A percentile compares a stretch with the other conserved stretches of the same genome.
These are phyloP conservation scores for Sinopyrophorus schimmeli DNA, from an alignment of 2,888 invertebrate species.

Conservation along the genomic window DNA sequence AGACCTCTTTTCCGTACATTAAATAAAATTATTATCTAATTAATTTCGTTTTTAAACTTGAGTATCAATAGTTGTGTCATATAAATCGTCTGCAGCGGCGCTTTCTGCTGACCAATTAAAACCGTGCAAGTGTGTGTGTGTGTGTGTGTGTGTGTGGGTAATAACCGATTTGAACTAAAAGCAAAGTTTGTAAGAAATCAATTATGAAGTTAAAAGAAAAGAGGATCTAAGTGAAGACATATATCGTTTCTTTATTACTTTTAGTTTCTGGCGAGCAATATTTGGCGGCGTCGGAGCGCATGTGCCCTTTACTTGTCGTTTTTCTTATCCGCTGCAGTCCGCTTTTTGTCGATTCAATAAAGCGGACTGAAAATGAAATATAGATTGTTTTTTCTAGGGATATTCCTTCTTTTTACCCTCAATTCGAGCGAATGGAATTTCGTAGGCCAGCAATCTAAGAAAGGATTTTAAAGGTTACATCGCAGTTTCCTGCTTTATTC, in stretches of 20 bases:
- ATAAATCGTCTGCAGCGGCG: no score
- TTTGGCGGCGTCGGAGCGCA: slow-evolving; percentile 27
- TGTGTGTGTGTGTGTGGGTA: no score
- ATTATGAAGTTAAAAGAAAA: slow-evolving; percentile 28
- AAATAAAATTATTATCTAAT: no score
- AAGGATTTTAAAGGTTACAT: slow-evolving; percentile 44
- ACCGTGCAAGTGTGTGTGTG: no score
- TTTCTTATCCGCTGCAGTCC: slow-evolving; percentile 37
- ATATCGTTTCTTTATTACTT: slow-evolving; percentile 36
- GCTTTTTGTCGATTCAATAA: slow-evolving; percentile 44
- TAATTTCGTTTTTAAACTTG: no score
- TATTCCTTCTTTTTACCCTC: slow-evolving; percentile 37
- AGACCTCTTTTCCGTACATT: no score
- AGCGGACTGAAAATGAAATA: slow-evolving; percentile 46
- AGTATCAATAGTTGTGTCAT: no score
- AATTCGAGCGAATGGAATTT: slow-evolving; percentile 41
- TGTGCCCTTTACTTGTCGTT: slow-evolving; percentile 35
- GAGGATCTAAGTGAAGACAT: slow-evolving; percentile 33
- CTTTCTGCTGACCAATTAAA: no score
- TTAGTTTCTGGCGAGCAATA: slow-evolving; percentile 34
- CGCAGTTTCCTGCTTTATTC: slow-evolving; percentile 38
- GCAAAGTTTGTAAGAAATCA: slow-evolving; percentile 31
- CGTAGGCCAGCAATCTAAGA: slow-evolving; percentile 39
- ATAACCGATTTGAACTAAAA: no score
- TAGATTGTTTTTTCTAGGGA: slow-evolving; percentile 44